A percentile compares a stretch with the other conserved stretches of the same genome.
Conservation (phyloP, 2,113 vertebrate genomes). For the Phrynosoma blainvillii region DNA sequence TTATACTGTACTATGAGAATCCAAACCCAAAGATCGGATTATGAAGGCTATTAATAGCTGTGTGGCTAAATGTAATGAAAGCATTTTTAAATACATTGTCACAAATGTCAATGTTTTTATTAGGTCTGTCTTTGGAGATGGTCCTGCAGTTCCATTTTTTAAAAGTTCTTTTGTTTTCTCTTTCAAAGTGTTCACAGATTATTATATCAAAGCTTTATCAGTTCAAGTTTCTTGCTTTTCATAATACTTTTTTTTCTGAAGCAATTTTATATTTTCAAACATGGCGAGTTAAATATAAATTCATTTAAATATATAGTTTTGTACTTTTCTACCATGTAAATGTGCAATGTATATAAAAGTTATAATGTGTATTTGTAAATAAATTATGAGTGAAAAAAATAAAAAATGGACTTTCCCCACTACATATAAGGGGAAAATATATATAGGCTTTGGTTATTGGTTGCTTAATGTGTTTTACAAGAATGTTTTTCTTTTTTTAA, state of each 20-base stretch:
- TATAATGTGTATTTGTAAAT: conserved; percentile 99
- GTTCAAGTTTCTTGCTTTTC: conserved; percentile 87
- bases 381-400: conserved; percentile 97
- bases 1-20: conserved; percentile 53
- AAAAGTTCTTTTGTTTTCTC: conserved; percentile 57
- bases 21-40: conserved; percentile 69
- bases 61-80: conserved; percentile 51
- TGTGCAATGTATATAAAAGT: conserved; percentile 99
- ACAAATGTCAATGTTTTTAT: conserved; percentile 36
- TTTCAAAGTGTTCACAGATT: conserved; percentile 74
- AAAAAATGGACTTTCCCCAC: conserved; percentile 79
- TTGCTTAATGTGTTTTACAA: conserved; percentile 13
- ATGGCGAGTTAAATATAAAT: conserved; percentile 98
- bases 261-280: conserved; percentile 92
- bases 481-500: background rate
- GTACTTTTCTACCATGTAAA: conserved; percentile 99
- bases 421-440: conserved; percentile 47
- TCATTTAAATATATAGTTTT: conserved; percentile 99
- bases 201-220: conserved; percentile 85
- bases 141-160: conserved; percentile 65
- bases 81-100: conserved; percentile 44
- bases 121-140: conserved; percentile 72
- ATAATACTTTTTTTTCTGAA: conserved; percentile 89
- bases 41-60: conserved; percentile 58
- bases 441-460: conserved; percentile 21